These are phyloP conservation scores for Trichomalopsis sarcophagae DNA, from an alignment of 1,140 invertebrate genomes.

Conservation along the genomic window DNA sequence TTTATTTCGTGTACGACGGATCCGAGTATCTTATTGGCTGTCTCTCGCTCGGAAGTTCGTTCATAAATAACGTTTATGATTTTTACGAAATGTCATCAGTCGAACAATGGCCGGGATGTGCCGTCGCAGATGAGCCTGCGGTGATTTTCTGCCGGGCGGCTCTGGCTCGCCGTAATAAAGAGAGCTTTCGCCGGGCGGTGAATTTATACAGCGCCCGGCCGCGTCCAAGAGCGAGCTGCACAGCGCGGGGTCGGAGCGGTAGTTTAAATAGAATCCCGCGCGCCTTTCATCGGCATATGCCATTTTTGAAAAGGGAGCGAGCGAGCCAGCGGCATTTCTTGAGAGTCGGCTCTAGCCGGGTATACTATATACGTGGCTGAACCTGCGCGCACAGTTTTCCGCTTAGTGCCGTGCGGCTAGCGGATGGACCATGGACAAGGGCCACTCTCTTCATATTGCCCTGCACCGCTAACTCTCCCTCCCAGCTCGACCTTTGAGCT, in stretches of 20 bases:
- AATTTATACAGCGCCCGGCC: background rate
- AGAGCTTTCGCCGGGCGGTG: background rate
- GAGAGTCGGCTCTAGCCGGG: background rate
- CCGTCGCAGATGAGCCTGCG: background rate
- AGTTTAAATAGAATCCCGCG: constrained; percentile 27
- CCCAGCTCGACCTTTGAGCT: constrained; percentile 5
- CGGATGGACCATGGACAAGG: constrained; percentile 12
- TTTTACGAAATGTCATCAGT: background rate
- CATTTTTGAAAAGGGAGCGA: constrained; percentile 25
- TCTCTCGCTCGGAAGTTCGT: too few relatives aligned
- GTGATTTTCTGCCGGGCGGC: background rate
- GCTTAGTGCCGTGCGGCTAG: background rate
- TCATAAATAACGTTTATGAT: background rate
- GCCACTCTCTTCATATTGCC: constrained; percentile 27
- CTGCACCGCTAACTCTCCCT: background rate
- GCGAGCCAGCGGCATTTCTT: constrained; percentile 2
- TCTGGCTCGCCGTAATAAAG: background rate
- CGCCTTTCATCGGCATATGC: constrained; percentile 34
- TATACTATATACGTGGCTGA: background rate
- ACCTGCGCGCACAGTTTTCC: background rate
- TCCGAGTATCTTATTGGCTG: too few relatives aligned
- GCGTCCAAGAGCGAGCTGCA: background rate
- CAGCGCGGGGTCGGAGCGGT: too few relatives aligned
- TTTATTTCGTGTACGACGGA: too few relatives aligned
- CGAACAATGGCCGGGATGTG: background rate